Evolutionary conservation across 1,140 invertebrate species (phyloP).

Genomic region (Odontomachus brunneus): DNA sequence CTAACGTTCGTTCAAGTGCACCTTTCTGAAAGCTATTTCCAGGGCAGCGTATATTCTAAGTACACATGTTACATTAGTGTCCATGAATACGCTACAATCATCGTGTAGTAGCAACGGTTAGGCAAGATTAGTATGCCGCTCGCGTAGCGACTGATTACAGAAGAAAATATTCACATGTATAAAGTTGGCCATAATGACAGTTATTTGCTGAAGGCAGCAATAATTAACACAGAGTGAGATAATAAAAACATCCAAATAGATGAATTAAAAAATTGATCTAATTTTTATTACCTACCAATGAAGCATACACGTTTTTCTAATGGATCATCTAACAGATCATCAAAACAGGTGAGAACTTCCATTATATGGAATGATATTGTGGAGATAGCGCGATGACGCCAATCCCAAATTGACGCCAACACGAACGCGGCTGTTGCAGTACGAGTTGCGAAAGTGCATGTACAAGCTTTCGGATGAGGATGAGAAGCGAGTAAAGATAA

Average conservation of each 20-base stretch:
- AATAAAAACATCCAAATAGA: no score
- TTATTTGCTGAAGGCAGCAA: neutral
- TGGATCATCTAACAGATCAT: no score
- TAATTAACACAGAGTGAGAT: neutral
- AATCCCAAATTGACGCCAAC: slow-evolving; percentile 44
- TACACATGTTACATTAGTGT: slow-evolving; percentile 31
- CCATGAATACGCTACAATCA: neutral
- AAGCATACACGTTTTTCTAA: neutral
- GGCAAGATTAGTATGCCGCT: neutral
- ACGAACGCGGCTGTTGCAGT: slow-evolving; percentile 28
- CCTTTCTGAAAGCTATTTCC: slow-evolving; percentile 54
- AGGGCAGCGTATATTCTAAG: slow-evolving; percentile 33
- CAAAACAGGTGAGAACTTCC: neutral
- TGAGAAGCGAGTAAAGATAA: slow-evolving; percentile 76
- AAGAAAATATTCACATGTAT: neutral
- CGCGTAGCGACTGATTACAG: neutral
- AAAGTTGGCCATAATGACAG: neutral
- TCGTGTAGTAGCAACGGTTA: neutral
- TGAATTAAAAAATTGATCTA: neutral
- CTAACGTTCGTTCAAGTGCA: slow-evolving; percentile 57
- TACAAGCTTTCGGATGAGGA: slow-evolving; percentile 68
- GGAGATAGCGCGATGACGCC: slow-evolving; percentile 14
- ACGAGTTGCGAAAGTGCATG: slow-evolving; percentile 69
- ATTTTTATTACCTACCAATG: slow-evolving; percentile 7
- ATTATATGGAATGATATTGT: slow-evolving; percentile 7